Conservation (phyloP, 2,113 vertebrate genomes). For the Microtus pennsylvanicus region DNA sequence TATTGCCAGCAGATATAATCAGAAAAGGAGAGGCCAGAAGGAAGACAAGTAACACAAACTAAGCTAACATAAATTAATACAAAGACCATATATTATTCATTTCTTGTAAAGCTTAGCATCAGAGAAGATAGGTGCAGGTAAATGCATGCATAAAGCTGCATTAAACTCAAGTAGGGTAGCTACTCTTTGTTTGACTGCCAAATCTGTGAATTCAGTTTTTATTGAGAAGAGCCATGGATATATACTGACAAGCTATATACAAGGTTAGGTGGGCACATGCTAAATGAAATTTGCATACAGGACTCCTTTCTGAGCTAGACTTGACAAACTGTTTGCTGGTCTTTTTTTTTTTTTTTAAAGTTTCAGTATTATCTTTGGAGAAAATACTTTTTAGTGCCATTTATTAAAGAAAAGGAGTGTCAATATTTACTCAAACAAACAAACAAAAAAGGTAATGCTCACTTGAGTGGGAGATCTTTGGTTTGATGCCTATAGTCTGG, state of each 20-base stretch:
- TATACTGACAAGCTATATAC: background rate
- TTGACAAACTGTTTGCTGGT: background rate
- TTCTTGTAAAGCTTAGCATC: conserved; percentile 55
- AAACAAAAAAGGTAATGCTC: conserved; percentile 28
- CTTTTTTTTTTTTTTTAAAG: background rate
- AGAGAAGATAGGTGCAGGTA: conserved; percentile 49
- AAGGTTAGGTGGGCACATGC: background rate
- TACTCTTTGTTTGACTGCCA: conserved; percentile 54
- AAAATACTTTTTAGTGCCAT: conserved; percentile 38
- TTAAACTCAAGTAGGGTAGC: background rate
- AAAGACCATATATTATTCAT: conserved; percentile 1
- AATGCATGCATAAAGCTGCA: conserved; percentile 12
- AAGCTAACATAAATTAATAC: conserved; percentile 37
- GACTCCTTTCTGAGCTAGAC: conserved; percentile 37
- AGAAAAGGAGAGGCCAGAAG: conserved; percentile 71
- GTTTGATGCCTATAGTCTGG: conserved; percentile 82
- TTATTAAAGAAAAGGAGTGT: conserved; percentile 62
- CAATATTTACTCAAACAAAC: conserved; percentile 49
- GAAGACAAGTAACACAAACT: conserved; percentile 67
- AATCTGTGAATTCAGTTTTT: conserved; percentile 39
- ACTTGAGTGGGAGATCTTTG: conserved; percentile 52
- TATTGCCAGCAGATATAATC: conserved; percentile 81
- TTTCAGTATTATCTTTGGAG: conserved; percentile 19
- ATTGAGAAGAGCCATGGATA: conserved; percentile 39
- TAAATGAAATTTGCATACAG: conserved; percentile 22